phyloP scores from a whole-genome alignment of 2,113 vertebrate species.

The Corydoras sp. region DNA sequence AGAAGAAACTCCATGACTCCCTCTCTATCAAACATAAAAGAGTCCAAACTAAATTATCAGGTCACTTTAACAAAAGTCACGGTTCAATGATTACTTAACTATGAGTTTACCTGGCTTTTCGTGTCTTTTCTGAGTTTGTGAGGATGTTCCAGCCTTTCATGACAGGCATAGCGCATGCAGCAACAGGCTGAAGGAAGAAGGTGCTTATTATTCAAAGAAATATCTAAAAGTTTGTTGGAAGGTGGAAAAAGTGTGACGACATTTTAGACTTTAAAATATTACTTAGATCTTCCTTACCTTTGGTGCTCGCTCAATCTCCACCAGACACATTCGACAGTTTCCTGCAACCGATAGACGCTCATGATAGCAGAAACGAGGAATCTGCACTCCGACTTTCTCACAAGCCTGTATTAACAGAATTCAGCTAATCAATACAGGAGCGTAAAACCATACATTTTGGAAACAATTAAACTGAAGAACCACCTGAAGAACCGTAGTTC shows the following conservation, averaged over 20 bases:
- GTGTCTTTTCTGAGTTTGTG: conserved; percentile 89
- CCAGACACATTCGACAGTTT: conserved; percentile 94
- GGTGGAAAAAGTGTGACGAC: too few relatives aligned
- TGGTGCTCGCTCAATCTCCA: conserved; percentile 91
- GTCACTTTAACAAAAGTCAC: not conserved
- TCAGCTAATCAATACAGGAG: not conserved
- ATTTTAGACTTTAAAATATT: too few relatives aligned
- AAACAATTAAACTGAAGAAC: conserved; percentile 4
- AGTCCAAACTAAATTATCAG: not conserved
- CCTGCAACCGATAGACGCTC: conserved; percentile 90
- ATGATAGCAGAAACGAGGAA: conserved; percentile 94
- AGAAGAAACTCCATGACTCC: conserved; percentile 95
- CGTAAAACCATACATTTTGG: not conserved
- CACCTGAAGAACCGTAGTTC: conserved; percentile 92
- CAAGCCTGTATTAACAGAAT: conserved; percentile 69
- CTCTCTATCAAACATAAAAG: conserved; percentile 67
- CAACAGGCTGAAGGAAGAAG: conserved; percentile 76
- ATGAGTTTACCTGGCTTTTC: conserved; percentile 78
- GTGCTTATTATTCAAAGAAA: not conserved
- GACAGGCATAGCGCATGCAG: conserved; percentile 94
- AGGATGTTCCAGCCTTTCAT: conserved; percentile 98
- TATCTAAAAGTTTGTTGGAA: too few relatives aligned
- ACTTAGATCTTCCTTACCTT: conserved; percentile 67
- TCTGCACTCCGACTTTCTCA: conserved; percentile 88
- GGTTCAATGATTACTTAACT: not conserved